phyloP scores from a whole-genome alignment of 1,140 invertebrate genomes.

The Notospermus geniculatus region DNA sequence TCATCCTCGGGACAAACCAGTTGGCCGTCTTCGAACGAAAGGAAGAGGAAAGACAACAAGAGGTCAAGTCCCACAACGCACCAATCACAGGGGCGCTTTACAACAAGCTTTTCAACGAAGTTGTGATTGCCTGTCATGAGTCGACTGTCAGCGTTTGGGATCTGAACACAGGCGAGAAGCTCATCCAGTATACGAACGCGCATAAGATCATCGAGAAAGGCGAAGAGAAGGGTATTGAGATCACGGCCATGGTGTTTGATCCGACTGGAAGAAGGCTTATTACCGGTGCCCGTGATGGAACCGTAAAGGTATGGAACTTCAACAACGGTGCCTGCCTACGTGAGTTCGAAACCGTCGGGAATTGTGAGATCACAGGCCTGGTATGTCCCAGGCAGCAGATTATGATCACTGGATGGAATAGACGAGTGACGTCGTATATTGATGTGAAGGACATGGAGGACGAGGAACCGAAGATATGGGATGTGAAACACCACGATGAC shows the following conservation, averaged over 20 bases:
- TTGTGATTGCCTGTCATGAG: constrained; percentile 39
- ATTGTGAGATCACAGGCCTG: constrained; percentile 51
- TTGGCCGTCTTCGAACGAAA: constrained; percentile 21
- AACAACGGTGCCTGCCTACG: constrained; percentile 69
- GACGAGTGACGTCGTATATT: constrained; percentile 67
- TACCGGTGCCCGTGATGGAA: constrained; percentile 69
- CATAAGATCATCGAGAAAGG: constrained; percentile 33
- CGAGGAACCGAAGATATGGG: constrained; percentile 62
- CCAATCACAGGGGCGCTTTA: constrained; percentile 38
- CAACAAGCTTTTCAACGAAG: constrained; percentile 37
- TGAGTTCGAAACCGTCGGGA: constrained; percentile 30
- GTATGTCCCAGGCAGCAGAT: constrained; percentile 59
- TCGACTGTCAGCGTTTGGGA: constrained; percentile 51
- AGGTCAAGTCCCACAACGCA: constrained; percentile 39
- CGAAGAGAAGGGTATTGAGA: constrained; percentile 66
- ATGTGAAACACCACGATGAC: constrained; percentile 68
- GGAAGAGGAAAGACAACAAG: constrained; percentile 32
- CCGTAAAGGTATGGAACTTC: constrained; percentile 75
- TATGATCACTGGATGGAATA: constrained; percentile 70
- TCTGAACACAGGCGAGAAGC: constrained; percentile 37
- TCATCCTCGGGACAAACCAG: constrained; percentile 35
- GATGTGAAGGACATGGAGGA: constrained; percentile 58
- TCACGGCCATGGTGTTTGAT: constrained; percentile 75
- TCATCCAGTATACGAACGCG: constrained; percentile 41
- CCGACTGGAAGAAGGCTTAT: constrained; percentile 66